Conservation (phyloP, 2,113 vertebrate species). For the Bubo blakistoni region DNA sequence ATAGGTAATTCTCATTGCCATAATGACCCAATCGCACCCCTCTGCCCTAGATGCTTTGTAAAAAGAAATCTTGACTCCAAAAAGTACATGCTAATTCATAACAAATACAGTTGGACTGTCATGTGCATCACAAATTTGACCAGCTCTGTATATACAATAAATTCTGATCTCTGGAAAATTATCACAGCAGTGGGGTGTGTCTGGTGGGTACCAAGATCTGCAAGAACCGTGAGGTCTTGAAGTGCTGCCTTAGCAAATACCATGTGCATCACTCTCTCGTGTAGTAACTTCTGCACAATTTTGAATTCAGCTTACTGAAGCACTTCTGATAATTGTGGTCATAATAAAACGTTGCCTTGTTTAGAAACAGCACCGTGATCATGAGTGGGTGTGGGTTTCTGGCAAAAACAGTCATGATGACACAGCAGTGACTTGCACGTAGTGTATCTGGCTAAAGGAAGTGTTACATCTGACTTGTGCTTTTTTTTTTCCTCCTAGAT, state of each 20-base stretch:
- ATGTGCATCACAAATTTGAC: fast-evolving
- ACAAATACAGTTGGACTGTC: background rate
- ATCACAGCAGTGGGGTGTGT: background rate
- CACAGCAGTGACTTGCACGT: fast-evolving
- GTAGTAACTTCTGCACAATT: background rate
- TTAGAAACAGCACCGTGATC: background rate
- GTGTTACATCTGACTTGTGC: background rate
- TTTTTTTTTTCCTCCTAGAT: slow-evolving; percentile 64
- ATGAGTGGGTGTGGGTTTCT: background rate
- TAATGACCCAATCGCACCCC: fast-evolving
- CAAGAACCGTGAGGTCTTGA: background rate
- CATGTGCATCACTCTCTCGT: background rate
- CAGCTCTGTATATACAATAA: background rate
- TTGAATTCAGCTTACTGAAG: background rate
- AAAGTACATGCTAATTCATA: fast-evolving
- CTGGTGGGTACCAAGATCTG: background rate
- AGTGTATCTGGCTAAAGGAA: background rate
- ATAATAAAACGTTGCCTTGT: background rate
- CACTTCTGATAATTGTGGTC: background rate
- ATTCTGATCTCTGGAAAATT: fast-evolving
- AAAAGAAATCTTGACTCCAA: background rate
- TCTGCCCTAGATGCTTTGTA: background rate
- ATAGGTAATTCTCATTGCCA: fast-evolving
- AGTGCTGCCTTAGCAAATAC: background rate
- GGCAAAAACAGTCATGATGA: background rate